Evolutionary conservation across 2,113 vertebrate species (phyloP).

Genomic region (Poecile atricapillus): DNA sequence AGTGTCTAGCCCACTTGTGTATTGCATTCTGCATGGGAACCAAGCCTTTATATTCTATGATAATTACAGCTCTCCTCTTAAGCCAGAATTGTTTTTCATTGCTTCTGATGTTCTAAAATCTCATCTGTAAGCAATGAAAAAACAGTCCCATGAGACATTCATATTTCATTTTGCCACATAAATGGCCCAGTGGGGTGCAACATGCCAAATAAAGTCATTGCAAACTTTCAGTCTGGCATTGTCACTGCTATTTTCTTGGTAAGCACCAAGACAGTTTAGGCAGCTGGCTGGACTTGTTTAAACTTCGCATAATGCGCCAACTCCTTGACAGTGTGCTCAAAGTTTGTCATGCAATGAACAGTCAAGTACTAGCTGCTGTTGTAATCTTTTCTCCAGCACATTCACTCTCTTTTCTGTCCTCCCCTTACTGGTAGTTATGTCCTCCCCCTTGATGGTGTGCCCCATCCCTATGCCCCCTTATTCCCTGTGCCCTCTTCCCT

Average conservation of each 20-base stretch:
- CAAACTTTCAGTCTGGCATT: background rate
- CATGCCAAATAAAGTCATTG: background rate
- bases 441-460: background rate
- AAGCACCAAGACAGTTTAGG: background rate
- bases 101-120: background rate
- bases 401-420: background rate
- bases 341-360: background rate
- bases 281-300: background rate
- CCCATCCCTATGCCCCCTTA: background rate
- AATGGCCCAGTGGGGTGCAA: background rate
- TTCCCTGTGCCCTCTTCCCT: background rate
- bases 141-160: background rate
- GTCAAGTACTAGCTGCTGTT: background rate
- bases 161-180: background rate
- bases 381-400: background rate
- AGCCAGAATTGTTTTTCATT: background rate
- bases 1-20: background rate
- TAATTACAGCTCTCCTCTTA: background rate
- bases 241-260: background rate
- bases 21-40: background rate
- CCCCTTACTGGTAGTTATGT: background rate
- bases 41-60: background rate
- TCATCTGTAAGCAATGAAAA: conserved; percentile 24
- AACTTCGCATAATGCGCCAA: fast-evolving
- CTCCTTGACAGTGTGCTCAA: fast-evolving